A percentile compares a stretch with the other conserved stretches of the same genome.
phyloP scores from a whole-genome alignment of 2,797 vertebrate species.

The Hyperoplus immaculatus region DNA sequence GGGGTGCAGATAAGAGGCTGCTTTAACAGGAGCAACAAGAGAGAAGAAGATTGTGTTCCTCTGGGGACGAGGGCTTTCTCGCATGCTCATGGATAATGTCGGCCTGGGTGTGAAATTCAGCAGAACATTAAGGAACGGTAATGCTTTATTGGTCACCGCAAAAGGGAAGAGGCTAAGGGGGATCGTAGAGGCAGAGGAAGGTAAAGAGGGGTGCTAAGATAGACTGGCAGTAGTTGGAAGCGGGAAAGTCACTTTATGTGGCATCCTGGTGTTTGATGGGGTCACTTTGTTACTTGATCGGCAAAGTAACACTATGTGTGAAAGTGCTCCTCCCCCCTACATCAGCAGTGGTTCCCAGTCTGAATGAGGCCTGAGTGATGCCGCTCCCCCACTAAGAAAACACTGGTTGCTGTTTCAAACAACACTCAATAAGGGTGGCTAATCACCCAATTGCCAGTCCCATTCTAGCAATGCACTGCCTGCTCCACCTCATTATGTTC shows the following conservation, averaged over 20 bases:
- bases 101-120: conserved; percentile 77
- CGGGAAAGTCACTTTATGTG: conserved; percentile 80
- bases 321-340: conserved; percentile 72
- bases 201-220: conserved; percentile 37
- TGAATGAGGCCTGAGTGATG: conserved; percentile 64
- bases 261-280: conserved; percentile 83
- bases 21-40: conserved; percentile 58
- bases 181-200: conserved; percentile 33
- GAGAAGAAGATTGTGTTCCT: conserved; percentile 52
- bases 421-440: conserved; percentile 80
- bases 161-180: conserved; percentile 41
- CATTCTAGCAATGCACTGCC: conserved; percentile 66
- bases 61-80: conserved; percentile 57
- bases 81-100: conserved; percentile 55
- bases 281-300: conserved; percentile 86
- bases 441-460: conserved; percentile 76
- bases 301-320: conserved; percentile 83
- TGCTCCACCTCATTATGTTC: conserved; percentile 69
- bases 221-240: conserved; percentile 46
- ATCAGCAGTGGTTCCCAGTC: conserved; percentile 68
- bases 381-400: conserved; percentile 76
- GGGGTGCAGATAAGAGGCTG: conserved; percentile 68
- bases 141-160: conserved; percentile 68
- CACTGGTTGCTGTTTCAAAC: conserved; percentile 82
- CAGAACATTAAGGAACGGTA: conserved; percentile 68